phyloP scores from a whole-genome alignment of 2,797 vertebrate genomes.

The Cetoscarus ocellatus region DNA sequence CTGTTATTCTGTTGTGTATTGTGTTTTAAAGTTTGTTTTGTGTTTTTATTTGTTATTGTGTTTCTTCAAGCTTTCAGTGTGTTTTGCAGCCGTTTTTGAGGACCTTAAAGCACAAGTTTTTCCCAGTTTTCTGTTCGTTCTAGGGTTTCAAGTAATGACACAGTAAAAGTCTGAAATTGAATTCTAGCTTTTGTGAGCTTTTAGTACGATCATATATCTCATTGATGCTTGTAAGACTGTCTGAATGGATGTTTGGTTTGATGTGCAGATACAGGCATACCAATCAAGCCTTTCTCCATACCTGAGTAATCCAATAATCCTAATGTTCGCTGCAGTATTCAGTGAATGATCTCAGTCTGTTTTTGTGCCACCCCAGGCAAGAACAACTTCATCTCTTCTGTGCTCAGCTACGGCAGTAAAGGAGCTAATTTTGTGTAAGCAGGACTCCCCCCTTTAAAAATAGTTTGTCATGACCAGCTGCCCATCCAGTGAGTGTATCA shows the following conservation, averaged over 20 bases:
- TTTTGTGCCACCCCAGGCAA: not conserved
- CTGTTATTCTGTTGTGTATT: too few species aligned
- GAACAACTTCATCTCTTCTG: not conserved
- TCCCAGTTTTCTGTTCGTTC: not conserved
- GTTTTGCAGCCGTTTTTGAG: too few species aligned
- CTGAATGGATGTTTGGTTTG: not conserved
- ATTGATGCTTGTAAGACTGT: not conserved
- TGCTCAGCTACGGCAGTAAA: not conserved
- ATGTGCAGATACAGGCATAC: not conserved
- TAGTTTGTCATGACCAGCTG: slow-evolving; percentile 27
- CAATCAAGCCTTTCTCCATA: not conserved
- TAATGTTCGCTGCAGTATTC: not conserved
- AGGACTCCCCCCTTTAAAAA: slow-evolving; percentile 8
- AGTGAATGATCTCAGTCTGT: not conserved
- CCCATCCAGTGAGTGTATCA: slow-evolving; percentile 21
- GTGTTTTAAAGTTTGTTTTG: not conserved
- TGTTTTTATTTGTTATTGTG: not conserved
- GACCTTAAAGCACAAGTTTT: too few species aligned
- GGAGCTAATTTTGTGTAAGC: not conserved
- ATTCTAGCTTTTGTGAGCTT: not conserved
- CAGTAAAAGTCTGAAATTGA: slow-evolving; percentile 2
- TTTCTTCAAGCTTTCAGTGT: not conserved
- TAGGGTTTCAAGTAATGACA: slow-evolving; percentile 28
- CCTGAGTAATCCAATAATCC: not conserved
- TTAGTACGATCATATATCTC: slow-evolving; percentile 12